phyloP scores from a whole-genome alignment of 2,113 vertebrate genomes.

The Sprattus sprattus region DNA sequence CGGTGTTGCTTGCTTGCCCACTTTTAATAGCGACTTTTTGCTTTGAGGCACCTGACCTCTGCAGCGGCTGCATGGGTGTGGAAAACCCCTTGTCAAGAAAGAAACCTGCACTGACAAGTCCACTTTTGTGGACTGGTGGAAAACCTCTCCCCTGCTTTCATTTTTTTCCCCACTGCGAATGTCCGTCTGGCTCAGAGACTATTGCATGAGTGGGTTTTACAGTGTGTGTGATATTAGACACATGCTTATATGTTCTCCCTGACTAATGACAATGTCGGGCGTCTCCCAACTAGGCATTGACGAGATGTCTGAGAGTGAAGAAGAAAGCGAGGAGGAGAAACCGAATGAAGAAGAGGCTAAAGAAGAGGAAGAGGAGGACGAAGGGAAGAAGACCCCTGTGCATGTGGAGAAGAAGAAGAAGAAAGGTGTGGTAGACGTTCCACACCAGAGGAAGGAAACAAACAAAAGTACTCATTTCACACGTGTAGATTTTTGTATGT shows the following conservation, averaged over 20 bases:
- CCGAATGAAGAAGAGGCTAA: conserved; percentile 80
- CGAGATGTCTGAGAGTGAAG: conserved; percentile 85
- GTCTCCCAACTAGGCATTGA: conserved; percentile 74
- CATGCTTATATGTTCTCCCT: background rate
- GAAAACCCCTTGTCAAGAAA: background rate
- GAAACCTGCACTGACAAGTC: background rate
- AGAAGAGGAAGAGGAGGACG: conserved; percentile 89
- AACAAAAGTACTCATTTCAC: background rate
- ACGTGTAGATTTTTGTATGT: background rate
- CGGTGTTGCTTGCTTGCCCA: background rate
- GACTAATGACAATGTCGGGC: background rate
- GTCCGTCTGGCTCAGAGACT: too few relatives aligned
- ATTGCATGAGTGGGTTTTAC: too few relatives aligned
- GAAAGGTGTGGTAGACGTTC: conserved; percentile 67
- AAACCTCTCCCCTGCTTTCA: background rate
- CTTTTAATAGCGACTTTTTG: background rate
- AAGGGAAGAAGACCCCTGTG: conserved; percentile 82
- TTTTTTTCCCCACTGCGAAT: background rate
- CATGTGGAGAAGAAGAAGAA: conserved; percentile 85
- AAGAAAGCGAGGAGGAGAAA: conserved; percentile 90
- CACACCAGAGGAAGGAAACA: background rate
- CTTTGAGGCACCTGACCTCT: background rate
- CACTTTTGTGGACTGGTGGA: background rate
- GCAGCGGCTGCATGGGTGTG: background rate
- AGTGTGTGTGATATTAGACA: too few relatives aligned